phyloP scores from a whole-genome alignment of 2,888 invertebrate species.

The Himalopsyche japonica region DNA sequence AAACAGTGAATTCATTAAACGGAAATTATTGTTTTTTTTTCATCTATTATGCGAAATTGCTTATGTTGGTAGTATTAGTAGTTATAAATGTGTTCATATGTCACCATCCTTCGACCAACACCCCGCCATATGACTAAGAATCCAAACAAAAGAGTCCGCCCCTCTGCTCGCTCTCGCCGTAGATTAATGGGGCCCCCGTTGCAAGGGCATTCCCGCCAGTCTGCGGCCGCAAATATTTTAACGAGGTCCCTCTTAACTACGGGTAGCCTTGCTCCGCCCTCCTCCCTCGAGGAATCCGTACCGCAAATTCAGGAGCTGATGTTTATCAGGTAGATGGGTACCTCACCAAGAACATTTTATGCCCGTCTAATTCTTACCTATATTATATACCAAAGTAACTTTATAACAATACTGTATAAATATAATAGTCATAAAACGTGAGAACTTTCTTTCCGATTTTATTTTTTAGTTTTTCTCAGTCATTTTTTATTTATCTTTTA shows the following conservation, averaged over 20 bases:
- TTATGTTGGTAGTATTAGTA: not conserved
- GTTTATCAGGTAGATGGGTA: too few species aligned
- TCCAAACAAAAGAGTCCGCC: not conserved
- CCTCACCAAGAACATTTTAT: too few species aligned
- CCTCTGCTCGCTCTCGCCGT: not conserved
- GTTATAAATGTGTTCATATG: not conserved
- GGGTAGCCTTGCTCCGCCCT: not conserved
- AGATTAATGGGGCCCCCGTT: constrained; percentile 9
- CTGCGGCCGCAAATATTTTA: constrained; percentile 21
- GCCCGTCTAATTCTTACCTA: too few species aligned
- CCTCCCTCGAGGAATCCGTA: not conserved
- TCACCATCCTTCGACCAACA: not conserved
- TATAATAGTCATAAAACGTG: too few species aligned
- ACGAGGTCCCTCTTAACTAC: constrained; percentile 9
- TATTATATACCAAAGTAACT: too few species aligned
- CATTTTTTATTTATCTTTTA: too few species aligned
- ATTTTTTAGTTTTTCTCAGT: too few species aligned
- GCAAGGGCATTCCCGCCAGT: not conserved
- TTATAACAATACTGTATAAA: too few species aligned
- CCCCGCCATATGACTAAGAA: not conserved
- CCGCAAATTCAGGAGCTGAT: not conserved
- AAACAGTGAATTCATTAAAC: too few species aligned
- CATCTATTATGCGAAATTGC: too few species aligned
- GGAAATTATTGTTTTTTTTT: too few species aligned
- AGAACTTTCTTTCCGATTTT: too few species aligned